Conservation (phyloP, 2,113 vertebrate species). For the Campylomormyrus tamandua region DNA sequence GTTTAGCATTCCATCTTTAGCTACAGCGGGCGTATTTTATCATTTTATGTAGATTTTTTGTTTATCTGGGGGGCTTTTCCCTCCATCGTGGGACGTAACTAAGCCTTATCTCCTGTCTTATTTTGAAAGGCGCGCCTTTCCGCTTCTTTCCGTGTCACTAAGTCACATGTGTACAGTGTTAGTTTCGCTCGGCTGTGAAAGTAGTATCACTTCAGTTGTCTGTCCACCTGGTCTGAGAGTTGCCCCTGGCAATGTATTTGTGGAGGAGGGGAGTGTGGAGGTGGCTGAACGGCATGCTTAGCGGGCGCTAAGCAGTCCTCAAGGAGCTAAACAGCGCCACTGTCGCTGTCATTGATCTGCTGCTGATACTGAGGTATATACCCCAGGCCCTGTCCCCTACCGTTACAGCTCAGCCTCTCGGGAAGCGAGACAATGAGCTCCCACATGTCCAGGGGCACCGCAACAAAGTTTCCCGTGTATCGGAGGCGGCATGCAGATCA, state of each 20-base stretch:
- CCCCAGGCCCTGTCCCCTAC: constrained; percentile 45
- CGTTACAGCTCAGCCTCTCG: constrained; percentile 53
- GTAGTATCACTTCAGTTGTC: background rate
- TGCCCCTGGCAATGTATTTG: constrained; percentile 35
- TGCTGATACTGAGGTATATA: constrained; percentile 55
- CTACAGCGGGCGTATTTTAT: background rate
- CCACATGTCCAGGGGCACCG: constrained; percentile 60
- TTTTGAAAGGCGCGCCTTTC: background rate
- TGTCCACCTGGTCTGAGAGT: constrained; percentile 20
- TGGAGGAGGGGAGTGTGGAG: constrained; percentile 16
- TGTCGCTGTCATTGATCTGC: constrained; percentile 62
- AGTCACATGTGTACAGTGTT: background rate
- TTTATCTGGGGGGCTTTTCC: background rate
- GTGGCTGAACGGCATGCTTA: background rate
- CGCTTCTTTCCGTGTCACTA: background rate
- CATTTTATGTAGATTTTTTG: background rate
- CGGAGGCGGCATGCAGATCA: background rate
- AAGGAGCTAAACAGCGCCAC: constrained; percentile 57
- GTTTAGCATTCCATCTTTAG: background rate
- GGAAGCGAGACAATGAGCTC: constrained; percentile 44
- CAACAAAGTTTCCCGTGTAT: constrained; percentile 53
- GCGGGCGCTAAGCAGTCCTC: constrained; percentile 24
- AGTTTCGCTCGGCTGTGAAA: background rate
- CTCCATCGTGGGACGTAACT: background rate
- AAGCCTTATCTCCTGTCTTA: background rate